Evolutionary conservation across 2,797 vertebrate genomes (phyloP).

Genomic region (Tragelaphus eurycerus): DNA sequence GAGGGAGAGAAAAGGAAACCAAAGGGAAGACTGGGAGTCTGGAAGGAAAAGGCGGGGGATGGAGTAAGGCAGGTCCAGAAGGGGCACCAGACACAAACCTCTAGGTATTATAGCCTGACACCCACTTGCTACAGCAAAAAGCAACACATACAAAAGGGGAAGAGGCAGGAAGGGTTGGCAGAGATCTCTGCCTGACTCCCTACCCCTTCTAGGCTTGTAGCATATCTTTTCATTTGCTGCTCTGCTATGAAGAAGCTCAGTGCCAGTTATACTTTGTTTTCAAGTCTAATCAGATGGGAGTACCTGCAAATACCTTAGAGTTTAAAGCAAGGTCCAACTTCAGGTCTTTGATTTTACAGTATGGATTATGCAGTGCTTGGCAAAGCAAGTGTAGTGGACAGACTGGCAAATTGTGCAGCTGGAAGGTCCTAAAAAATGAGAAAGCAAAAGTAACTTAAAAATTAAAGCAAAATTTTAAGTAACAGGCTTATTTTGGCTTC

Average conservation of each 20-base stretch:
- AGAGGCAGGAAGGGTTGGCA: background rate
- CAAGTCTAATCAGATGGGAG: background rate
- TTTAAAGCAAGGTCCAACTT: constrained; percentile 55
- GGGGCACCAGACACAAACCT: background rate
- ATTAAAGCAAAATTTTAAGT: background rate
- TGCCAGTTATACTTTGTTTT: background rate
- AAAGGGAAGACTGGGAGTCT: background rate
- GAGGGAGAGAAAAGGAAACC: background rate
- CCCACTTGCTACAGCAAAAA: background rate
- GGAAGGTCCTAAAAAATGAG: constrained; percentile 8
- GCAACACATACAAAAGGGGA: background rate
- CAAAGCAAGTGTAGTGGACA: constrained; percentile 38
- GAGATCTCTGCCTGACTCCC: background rate
- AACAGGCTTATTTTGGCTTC: constrained; percentile 9
- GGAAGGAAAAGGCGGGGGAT: background rate
- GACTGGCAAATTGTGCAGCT: background rate
- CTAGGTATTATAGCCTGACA: background rate
- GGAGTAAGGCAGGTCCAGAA: background rate
- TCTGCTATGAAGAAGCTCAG: background rate
- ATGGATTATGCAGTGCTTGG: constrained; percentile 16
- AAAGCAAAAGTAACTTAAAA: background rate
- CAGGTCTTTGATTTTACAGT: constrained; percentile 55
- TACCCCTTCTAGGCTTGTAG: background rate
- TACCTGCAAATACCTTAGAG: background rate
- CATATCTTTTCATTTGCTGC: background rate